Evolutionary conservation across 2,797 vertebrate species (phyloP), one percentile per base, ranked within the genome.

Genomic region (Carapus acus): DNA sequence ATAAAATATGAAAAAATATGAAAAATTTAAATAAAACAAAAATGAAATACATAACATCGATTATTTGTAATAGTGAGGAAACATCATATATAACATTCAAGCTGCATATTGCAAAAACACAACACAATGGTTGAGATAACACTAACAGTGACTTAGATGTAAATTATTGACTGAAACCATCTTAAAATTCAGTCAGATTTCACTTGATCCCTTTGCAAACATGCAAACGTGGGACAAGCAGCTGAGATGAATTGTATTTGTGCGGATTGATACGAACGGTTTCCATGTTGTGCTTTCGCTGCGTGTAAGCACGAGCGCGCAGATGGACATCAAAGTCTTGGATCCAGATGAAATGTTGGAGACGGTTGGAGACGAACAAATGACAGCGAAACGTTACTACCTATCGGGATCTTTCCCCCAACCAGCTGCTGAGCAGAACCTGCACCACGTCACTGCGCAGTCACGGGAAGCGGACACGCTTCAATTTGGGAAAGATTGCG

Each of bases 241-340:
- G 19, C 20, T 50, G 39, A 65, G 64, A 61, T 67, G 34, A 54
- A 65, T 74, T 60, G 34, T 51, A 65, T 74, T 60, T 55, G 43
- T 20, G 17, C 24, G 43, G 48, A 52, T n/a, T 19, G 27, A 58
- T 49, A 41, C 8, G 17, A 57, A 24, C 17, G 20, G 62, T 74
- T 67, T 68, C 62, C 62, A 67, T 46, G 63, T 61, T n/a, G n/a
- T 31, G 60, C 49, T 17, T 27, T 54, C 43, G 33, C 2, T 21
- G 20, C 9, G 15, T 14, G 22, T n/a, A n/a, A 62, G 37, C 20
- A 17, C 45, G n/a, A 49, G n/a, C n/a, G 18, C 34, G 55, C 67
- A 73, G 62, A 73, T 67, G 71, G 51, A 75, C 62, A 68, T 71
- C 73, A 73, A 83, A 80, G 65, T 36, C 43, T 58, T 79, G 76